Base-by-base conservation (phyloP, 2,113 vertebrate genomes). In the Onychostruthus taczanowskii region DNA sequence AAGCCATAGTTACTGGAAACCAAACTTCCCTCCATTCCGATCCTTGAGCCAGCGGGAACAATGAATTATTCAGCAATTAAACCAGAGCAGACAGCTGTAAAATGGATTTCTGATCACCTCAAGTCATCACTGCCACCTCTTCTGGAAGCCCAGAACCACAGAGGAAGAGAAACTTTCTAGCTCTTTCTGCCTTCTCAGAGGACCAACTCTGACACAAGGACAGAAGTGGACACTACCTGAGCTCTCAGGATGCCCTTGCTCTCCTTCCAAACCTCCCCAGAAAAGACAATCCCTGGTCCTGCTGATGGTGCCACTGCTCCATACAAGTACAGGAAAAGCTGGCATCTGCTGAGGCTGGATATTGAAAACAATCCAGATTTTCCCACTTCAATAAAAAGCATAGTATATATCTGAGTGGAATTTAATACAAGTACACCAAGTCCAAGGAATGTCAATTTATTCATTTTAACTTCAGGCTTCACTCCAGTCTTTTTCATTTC, bases 51-150 rank as follows among this genome's bases (percentile, higher is more conserved):
- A 84, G 47, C n/a, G 59, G 47, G 68, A 91, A 27, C 12, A 41
- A 94, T 90, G 27, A 85, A 93, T 93, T 80, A 93, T 96, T 96
- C 55, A 97, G 61, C 56, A 74, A 92, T 59, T 81, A 86, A 87
- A 85, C 61, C 63, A 81, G 63, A 88, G 78, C 50, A 26, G 82
- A 44, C 33, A 72, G 72, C 63, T 88, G 79, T 70, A 81, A 86
- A 43, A 52, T 1, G 0, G 11, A 13, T 70, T 73, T 68, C 63
- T 63, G 33, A 61, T 77, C 23, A 50, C 33, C 50, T 86, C 72
- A 58, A 73, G 10, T 55, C 55, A 86, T 73, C 35, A 46, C 16
- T 16, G 39, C 49, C 58, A 64, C 21, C 43, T 93, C 68, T 49
- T 69, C 68, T 72, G 52, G 35, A 79, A 88, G 64, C 55, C 27